Evolutionary conservation across 2,888 invertebrate species (phyloP).

Genomic region (Drosophila monieri): DNA sequence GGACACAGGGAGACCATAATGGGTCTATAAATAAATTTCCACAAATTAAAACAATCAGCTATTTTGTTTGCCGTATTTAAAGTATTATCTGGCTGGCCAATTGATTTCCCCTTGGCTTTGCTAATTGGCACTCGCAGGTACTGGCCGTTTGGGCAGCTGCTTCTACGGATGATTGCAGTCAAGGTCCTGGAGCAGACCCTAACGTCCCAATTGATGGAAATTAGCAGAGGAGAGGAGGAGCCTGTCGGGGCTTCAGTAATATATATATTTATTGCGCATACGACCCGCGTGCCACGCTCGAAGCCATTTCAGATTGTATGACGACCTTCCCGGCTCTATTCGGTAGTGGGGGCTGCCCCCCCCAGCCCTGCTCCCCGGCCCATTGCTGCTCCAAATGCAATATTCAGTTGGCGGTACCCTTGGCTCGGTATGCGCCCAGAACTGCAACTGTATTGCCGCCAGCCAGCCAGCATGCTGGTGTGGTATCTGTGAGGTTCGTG

Average conservation of each 20-base stretch:
- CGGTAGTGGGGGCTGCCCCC: not conserved
- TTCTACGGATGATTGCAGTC: conserved; percentile 48
- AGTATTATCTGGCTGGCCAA: conserved; percentile 12
- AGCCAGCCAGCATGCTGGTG: conserved; percentile 30
- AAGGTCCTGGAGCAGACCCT: conserved; percentile 50
- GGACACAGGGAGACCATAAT: not conserved
- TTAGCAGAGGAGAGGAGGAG: conserved; percentile 33
- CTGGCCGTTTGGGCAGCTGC: not conserved
- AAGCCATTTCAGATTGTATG: conserved; percentile 5
- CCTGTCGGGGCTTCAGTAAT: conserved; percentile 8
- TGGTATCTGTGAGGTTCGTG: conserved; percentile 34
- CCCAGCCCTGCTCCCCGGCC: not conserved
- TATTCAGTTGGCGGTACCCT: conserved; percentile 20
- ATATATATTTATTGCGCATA: conserved; percentile 64
- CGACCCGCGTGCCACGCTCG: conserved; percentile 57
- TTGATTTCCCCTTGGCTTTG: conserved; percentile 34
- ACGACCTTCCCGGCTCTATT: conserved; percentile 27
- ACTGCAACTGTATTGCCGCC: conserved; percentile 13
- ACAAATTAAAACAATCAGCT: not conserved
- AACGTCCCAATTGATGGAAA: conserved; percentile 71
- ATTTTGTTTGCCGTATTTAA: not conserved
- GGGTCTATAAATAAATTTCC: not conserved
- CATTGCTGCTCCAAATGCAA: conserved; percentile 47
- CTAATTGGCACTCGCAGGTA: conserved; percentile 52
- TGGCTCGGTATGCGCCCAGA: conserved; percentile 9